phyloP scores from a whole-genome alignment of 2,888 invertebrate genomes.

The Metopia argyrocephala region DNA sequence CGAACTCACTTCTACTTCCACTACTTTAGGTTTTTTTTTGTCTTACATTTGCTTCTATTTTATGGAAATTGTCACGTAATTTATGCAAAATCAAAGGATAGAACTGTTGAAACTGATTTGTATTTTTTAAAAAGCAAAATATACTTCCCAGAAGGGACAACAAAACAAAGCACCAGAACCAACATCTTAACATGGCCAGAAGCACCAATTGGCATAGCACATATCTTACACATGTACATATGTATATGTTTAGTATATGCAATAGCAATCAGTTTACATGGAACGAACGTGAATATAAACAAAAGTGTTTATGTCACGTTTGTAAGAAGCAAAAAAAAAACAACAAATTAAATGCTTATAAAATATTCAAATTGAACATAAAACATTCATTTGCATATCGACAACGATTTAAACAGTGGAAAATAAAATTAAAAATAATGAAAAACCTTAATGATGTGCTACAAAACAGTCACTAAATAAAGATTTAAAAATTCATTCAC shows the following conservation, averaged over 20 bases:
- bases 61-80: slow-evolving; percentile 57
- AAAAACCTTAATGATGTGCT: no score
- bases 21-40: background rate
- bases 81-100: slow-evolving; percentile 59
- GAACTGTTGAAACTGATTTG: slow-evolving; percentile 32
- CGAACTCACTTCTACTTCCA: no score
- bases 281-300: slow-evolving; percentile 38
- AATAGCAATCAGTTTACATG: slow-evolving; percentile 32
- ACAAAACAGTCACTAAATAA: no score
- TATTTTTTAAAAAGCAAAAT: slow-evolving; percentile 23
- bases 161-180: background rate
- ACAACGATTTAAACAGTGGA: background rate
- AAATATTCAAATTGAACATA: slow-evolving; percentile 1
- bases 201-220: slow-evolving; percentile 54
- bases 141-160: background rate
- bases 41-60: background rate
- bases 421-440: background rate
- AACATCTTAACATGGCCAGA: slow-evolving; percentile 46
- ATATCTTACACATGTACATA: slow-evolving; percentile 43
- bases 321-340: slow-evolving; percentile 15
- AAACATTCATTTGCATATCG: background rate
- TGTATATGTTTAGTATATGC: no score
- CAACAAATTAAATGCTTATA: slow-evolving; percentile 6
- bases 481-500: no score
- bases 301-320: slow-evolving; percentile 61